phyloP scores from a whole-genome alignment of 2,797 vertebrate genomes.

The Masticophis lateralis region DNA sequence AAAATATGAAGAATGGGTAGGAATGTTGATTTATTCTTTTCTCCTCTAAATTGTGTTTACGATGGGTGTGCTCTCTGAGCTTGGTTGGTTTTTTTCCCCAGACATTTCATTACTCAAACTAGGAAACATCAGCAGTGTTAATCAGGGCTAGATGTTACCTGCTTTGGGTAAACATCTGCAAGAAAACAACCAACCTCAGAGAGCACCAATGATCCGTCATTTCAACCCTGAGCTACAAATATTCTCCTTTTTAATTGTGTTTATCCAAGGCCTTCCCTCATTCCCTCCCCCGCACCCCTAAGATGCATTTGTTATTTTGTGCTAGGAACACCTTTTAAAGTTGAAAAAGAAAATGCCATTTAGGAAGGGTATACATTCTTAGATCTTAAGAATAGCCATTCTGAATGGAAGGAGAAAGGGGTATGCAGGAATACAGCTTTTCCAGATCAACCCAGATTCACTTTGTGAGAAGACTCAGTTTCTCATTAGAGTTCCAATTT shows the following conservation, averaged over 20 bases:
- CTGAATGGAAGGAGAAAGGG: constrained; percentile 21
- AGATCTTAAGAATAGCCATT: constrained; percentile 5
- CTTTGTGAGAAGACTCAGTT: neutral
- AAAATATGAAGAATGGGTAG: neutral
- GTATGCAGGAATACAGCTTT: neutral
- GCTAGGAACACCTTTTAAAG: constrained; percentile 25
- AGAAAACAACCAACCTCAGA: neutral
- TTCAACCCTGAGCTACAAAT: neutral
- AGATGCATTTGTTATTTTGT: constrained; percentile 23
- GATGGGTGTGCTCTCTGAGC: neutral
- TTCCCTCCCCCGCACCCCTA: neutral
- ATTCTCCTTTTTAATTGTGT: constrained; percentile 22
- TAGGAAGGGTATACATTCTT: neutral
- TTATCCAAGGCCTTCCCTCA: constrained; percentile 31
- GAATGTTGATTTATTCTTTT: neutral
- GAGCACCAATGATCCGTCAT: neutral
- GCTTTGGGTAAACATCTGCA: neutral
- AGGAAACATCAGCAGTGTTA: neutral
- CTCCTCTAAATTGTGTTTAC: constrained; percentile 12
- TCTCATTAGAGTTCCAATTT: constrained; percentile 45
- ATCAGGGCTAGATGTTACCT: neutral
- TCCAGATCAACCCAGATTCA: neutral
- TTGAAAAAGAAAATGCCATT: constrained; percentile 22
- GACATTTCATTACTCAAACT: neutral
- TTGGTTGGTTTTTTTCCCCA: neutral